These are phyloP conservation scores for Hydrochoerus hydrochaeris DNA, from an alignment of 2,113 vertebrate species.

Conservation along the genomic window DNA sequence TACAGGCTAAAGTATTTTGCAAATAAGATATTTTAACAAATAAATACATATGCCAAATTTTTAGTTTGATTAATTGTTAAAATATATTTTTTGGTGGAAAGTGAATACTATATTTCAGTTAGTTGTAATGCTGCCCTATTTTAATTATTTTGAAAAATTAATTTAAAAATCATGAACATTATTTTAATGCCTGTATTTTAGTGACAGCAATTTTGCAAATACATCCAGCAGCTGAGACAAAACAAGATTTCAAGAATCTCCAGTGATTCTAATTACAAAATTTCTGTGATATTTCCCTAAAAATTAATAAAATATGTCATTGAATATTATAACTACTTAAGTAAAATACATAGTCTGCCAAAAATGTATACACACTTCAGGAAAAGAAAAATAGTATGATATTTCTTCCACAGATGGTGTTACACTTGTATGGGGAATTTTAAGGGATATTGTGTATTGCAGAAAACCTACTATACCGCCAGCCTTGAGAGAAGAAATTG, in stretches of 20 bases:
- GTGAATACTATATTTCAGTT: neutral
- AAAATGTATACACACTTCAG: neutral
- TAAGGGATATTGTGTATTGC: neutral
- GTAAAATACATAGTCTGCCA: neutral
- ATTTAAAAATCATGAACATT: neutral
- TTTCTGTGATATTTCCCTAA: neutral
- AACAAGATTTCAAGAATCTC: neutral
- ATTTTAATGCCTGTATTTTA: neutral
- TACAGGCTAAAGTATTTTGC: neutral
- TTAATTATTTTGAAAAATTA: neutral
- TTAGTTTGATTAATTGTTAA: neutral
- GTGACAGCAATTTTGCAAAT: neutral
- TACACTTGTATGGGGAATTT: rapidly evolving
- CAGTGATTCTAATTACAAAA: neutral
- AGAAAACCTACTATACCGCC: neutral
- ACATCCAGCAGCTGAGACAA: neutral
- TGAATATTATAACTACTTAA: neutral
- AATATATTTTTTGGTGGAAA: neutral
- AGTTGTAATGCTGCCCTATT: neutral
- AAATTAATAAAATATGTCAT: neutral
- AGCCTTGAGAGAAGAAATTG: neutral
- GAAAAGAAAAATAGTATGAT: neutral
- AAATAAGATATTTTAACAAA: neutral
- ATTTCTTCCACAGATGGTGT: neutral
- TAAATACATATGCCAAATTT: neutral